phyloP scores from a whole-genome alignment of 1,140 invertebrate genomes.

The Ladona fulva region DNA sequence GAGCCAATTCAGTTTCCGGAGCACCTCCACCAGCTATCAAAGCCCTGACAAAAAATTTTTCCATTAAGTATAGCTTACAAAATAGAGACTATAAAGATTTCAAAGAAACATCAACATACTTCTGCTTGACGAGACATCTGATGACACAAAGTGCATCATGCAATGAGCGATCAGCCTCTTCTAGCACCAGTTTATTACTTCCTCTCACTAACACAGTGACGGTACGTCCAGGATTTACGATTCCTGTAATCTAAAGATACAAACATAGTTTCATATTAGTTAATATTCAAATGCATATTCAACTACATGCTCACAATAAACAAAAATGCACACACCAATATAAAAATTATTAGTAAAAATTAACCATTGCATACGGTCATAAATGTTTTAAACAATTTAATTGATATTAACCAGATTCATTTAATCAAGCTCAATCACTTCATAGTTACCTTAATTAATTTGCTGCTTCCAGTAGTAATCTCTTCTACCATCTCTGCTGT shows the following conservation, averaged over 20 bases:
- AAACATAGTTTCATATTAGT: conserved; percentile 14
- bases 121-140: conserved; percentile 90
- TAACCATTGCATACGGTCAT: no score
- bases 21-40: conserved; percentile 93
- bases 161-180: conserved; percentile 90
- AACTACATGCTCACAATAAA: conserved; percentile 11
- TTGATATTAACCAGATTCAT: no score
- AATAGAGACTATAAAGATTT: neutral
- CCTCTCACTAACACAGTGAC: conserved; percentile 91
- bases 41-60: conserved; percentile 41
- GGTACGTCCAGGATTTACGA: conserved; percentile 78
- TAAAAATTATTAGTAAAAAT: no score
- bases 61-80: neutral
- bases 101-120: conserved; percentile 31
- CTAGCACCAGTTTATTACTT: conserved; percentile 92
- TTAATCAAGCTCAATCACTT: no score
- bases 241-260: conserved; percentile 65
- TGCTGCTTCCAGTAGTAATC: conserved; percentile 76
- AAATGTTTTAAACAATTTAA: no score
- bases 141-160: conserved; percentile 98
- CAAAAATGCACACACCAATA: conserved; percentile 19
- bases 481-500: conserved; percentile 93
- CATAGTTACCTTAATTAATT: conserved; percentile 77
- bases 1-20: conserved; percentile 88
- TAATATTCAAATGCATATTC: conserved; percentile 13